Evolutionary conservation across 2,797 vertebrate genomes (phyloP).

Genomic region (Helostoma temminkii): DNA sequence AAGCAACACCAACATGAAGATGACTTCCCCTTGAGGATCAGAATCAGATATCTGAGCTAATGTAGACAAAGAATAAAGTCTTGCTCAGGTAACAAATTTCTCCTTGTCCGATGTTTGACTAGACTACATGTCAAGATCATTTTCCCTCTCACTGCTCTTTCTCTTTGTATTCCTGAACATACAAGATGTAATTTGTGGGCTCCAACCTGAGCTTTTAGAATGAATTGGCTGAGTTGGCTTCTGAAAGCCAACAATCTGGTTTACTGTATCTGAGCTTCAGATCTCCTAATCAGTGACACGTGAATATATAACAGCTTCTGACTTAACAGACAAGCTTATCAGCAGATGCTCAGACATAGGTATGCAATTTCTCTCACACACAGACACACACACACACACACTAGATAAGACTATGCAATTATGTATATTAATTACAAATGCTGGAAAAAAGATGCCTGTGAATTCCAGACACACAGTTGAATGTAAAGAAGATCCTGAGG

Average conservation of each 20-base stretch:
- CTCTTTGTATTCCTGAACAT: constrained; percentile 34
- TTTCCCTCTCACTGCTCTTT: background rate
- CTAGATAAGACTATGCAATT: background rate
- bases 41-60: background rate
- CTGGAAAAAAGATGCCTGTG: background rate
- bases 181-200: constrained; percentile 16
- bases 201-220: constrained; percentile 14
- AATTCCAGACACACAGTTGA: background rate
- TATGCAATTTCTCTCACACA: background rate
- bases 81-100: background rate
- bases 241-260: constrained; percentile 10
- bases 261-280: constrained; percentile 1
- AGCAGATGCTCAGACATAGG: background rate
- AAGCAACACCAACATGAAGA: no score
- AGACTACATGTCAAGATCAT: no score
- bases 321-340: constrained; percentile 9
- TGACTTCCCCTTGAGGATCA: background rate
- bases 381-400: background rate
- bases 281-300: constrained; percentile 17
- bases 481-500: background rate
- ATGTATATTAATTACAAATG: background rate
- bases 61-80: constrained; percentile 3
- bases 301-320: background rate
- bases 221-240: constrained; percentile 12
- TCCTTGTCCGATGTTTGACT: background rate